Evolutionary conservation across 2,113 vertebrate species (phyloP).

Genomic region (Gadus macrocephalus): DNA sequence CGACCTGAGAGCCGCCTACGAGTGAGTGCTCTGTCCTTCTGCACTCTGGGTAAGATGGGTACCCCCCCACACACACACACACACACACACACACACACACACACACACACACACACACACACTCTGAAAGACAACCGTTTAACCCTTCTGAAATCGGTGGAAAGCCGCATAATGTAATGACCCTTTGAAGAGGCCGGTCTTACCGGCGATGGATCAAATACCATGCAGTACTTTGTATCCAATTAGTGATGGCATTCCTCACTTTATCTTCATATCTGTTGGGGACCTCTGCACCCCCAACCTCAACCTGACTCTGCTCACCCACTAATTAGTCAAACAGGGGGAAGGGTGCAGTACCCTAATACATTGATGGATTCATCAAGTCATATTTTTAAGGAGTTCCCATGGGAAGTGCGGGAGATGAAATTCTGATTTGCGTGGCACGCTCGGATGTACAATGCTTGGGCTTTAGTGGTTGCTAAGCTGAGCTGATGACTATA

Average conservation of each 20-base stretch:
- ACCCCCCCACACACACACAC: too few species aligned
- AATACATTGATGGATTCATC: constrained; percentile 23
- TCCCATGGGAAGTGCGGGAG: background rate
- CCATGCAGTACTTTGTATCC: constrained; percentile 11
- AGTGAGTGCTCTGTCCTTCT: too few species aligned
- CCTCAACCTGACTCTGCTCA: background rate
- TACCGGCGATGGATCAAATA: constrained; percentile 9
- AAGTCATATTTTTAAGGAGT: constrained; percentile 21
- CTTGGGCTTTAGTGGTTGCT: constrained; percentile 18
- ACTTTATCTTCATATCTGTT: too few species aligned
- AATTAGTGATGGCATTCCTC: constrained; percentile 16
- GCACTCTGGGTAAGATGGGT: too few species aligned
- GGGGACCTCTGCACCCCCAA: too few species aligned
- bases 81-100: too few species aligned
- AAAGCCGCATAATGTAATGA: constrained; percentile 15
- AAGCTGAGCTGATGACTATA: constrained; percentile 19
- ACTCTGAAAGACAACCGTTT: too few species aligned
- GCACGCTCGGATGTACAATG: constrained; percentile 22
- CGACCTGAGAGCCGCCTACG: too few species aligned
- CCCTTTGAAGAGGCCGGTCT: constrained; percentile 8
- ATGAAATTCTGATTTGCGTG: background rate
- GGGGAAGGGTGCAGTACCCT: background rate
- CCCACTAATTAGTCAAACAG: constrained; percentile 1
- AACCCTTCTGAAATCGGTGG: constrained; percentile 36
- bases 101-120: too few species aligned